A percentile compares a stretch with the other conserved stretches of the same genome.
Conservation (phyloP, 2,113 vertebrate genomes). For the Parotia lawesii region DNA sequence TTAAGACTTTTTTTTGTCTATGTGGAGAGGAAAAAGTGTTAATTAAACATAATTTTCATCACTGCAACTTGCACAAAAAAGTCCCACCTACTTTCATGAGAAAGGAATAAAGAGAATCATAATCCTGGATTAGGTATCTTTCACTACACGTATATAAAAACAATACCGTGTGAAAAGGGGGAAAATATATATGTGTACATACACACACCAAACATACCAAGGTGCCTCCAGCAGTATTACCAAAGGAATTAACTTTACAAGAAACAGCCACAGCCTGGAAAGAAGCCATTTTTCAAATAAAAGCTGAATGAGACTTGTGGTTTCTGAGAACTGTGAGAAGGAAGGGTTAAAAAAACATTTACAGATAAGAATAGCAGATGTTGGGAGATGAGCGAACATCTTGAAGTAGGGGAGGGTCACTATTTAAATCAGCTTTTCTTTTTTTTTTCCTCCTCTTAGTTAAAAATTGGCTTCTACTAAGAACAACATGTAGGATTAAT, state of each 20-base stretch:
- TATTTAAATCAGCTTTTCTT: conserved; percentile 22
- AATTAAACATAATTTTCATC: conserved; percentile 57
- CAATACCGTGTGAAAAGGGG: conserved; percentile 60
- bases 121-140: conserved; percentile 70
- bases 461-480: conserved; percentile 24
- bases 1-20: background rate
- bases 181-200: conserved; percentile 40
- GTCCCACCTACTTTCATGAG: conserved; percentile 63
- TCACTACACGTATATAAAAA: conserved; percentile 45
- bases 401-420: conserved; percentile 48
- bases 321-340: conserved; percentile 41
- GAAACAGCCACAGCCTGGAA: conserved; percentile 45
- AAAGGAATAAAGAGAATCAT: conserved; percentile 54
- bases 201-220: conserved; percentile 45
- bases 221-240: conserved; percentile 50
- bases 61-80: background rate
- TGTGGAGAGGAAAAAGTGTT: conserved; percentile 12
- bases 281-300: conserved; percentile 32
- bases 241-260: conserved; percentile 54
- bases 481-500: conserved; percentile 33
- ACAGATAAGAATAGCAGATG: conserved; percentile 52
- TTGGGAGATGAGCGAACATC: conserved; percentile 33
- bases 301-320: conserved; percentile 37
- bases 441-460: background rate
- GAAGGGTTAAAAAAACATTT: conserved; percentile 63